Conservation (phyloP, 2,888 invertebrate genomes). For the Trichopoda pennipes region DNA sequence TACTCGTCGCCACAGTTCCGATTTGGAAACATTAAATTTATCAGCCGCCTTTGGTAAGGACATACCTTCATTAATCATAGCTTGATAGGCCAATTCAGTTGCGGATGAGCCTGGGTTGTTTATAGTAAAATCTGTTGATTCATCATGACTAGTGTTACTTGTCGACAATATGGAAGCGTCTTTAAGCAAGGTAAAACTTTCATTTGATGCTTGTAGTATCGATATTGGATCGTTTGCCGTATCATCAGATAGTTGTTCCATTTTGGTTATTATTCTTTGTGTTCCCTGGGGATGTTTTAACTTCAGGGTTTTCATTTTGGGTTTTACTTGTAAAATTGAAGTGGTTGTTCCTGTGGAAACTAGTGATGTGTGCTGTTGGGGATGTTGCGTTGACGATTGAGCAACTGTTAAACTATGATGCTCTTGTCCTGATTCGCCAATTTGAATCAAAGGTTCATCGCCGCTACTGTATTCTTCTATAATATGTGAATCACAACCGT, state of each 20-base stretch:
- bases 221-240: conserved; percentile 67
- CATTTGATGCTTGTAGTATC: conserved; percentile 69
- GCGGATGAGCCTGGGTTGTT: conserved; percentile 67
- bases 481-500: conserved; percentile 73
- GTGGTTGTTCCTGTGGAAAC: conserved; percentile 41
- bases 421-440: conserved; percentile 57
- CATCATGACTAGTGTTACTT: conserved; percentile 55
- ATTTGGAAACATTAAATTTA: conserved; percentile 79
- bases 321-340: conserved; percentile 70
- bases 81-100: conserved; percentile 77
- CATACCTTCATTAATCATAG: conserved; percentile 78
- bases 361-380: conserved; percentile 19
- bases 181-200: conserved; percentile 67
- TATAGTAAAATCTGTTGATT: conserved; percentile 42
- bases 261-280: conserved; percentile 45
- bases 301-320: conserved; percentile 70
- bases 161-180: conserved; percentile 67
- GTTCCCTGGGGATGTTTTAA: conserved; percentile 45
- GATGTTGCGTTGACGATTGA: conserved; percentile 29
- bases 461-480: conserved; percentile 75
- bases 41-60: conserved; percentile 80
- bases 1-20: conserved; percentile 80
- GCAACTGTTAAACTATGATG: conserved; percentile 39
- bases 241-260: conserved; percentile 64
- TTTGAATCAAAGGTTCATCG: conserved; percentile 74